These are phyloP conservation scores for Tiliacea aurago DNA, from an alignment of 2,888 invertebrate species.

Conservation along the genomic window DNA sequence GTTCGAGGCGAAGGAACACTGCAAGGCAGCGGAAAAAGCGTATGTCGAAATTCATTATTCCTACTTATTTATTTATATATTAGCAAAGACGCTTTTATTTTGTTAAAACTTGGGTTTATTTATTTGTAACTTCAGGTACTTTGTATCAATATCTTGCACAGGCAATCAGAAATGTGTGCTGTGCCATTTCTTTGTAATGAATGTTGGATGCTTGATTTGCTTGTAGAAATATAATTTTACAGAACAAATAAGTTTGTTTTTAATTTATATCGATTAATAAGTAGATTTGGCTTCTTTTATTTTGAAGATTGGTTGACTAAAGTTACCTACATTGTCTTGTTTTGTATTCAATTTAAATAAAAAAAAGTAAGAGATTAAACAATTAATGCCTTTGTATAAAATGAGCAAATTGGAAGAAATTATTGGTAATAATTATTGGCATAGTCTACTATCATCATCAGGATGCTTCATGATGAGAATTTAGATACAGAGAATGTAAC, in stretches of 20 bases:
- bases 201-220: background rate
- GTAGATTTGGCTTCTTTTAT: background rate
- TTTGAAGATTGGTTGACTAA: background rate
- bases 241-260: background rate
- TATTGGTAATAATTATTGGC: background rate
- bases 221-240: background rate
- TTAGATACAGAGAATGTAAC: background rate
- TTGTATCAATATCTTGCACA: background rate
- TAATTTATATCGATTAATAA: background rate
- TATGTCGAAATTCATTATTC: constrained; percentile 77
- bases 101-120: constrained; percentile 16
- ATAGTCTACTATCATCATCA: background rate
- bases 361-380: background rate
- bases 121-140: background rate
- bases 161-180: too few species aligned
- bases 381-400: background rate
- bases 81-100: background rate
- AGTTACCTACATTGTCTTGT: constrained; percentile 7
- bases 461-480: background rate
- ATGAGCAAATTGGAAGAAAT: background rate
- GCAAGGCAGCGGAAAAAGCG: constrained; percentile 96
- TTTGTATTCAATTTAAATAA: background rate
- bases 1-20: constrained; percentile 94
- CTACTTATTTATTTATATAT: background rate
- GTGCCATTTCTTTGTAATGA: background rate